Percentiles rank a stretch among this genome's conserved stretches.
Evolutionary conservation across 2,888 invertebrate species (phyloP).

Genomic region (Ecdyonurus torrentis): DNA sequence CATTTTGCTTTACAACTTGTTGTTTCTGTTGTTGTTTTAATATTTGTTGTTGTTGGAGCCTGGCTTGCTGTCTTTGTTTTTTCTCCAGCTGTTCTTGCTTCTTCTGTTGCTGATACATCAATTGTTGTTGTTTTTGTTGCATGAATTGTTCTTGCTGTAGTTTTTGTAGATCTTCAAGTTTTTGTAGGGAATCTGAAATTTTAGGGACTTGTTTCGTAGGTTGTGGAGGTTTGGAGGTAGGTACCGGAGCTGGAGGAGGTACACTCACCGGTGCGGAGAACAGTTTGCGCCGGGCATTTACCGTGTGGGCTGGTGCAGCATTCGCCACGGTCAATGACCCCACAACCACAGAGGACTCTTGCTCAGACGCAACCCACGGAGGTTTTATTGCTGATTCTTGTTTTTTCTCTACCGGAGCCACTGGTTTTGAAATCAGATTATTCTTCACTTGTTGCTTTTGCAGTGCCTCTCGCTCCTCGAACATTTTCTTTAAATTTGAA

Average conservation of each 20-base stretch:
- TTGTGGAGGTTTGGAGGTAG: background rate
- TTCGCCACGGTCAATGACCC: constrained; percentile 25
- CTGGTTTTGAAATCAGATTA: background rate
- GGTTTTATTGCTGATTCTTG: constrained; percentile 19
- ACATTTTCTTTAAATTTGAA: constrained; percentile 14
- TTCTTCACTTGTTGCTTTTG: constrained; percentile 19
- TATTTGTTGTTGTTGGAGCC: background rate
- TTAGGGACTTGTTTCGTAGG: background rate
- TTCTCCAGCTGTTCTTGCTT: background rate
- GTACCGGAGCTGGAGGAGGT: background rate
- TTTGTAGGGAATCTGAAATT: background rate
- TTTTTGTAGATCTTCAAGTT: background rate
- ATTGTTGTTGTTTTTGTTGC: background rate
- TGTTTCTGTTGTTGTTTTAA: background rate
- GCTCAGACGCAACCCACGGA: constrained; percentile 29
- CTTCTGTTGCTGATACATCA: background rate
- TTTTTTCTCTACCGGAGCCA: constrained; percentile 16
- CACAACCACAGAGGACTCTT: constrained; percentile 26
- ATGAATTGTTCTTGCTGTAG: constrained; percentile 3
- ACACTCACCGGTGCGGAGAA: constrained; percentile 11
- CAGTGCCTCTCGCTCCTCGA: constrained; percentile 21
- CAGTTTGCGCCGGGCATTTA: constrained; percentile 12
- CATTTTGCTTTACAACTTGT: background rate
- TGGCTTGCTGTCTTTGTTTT: background rate
- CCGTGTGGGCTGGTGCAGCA: constrained; percentile 6